Conservation (phyloP, 2,888 invertebrate genomes). For the Melangyna quadrimaculata region DNA sequence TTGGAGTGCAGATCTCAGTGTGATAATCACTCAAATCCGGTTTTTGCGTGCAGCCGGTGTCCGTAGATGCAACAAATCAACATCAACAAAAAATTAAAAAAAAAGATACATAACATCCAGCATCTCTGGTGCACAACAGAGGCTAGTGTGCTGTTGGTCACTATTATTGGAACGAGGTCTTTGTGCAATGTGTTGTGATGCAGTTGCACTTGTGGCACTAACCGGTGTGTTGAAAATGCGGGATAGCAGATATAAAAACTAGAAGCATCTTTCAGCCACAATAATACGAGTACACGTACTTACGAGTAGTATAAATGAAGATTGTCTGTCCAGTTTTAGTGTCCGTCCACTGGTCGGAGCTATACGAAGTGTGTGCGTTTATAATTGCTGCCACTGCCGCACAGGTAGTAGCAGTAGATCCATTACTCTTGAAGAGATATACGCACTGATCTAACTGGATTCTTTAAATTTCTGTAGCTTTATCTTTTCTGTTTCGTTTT, state of each 20-base stretch:
- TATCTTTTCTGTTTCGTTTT: background rate
- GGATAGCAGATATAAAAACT: background rate
- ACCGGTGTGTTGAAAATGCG: conserved; percentile 24
- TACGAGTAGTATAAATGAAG: background rate
- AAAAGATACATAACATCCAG: conserved; percentile 18
- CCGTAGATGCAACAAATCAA: conserved; percentile 10
- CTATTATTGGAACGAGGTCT: conserved; percentile 70
- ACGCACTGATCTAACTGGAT: conserved; percentile 58
- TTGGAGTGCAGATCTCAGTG: conserved; percentile 66
- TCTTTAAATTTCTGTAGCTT: conserved; percentile 20
- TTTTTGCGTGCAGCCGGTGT: conserved; percentile 52
- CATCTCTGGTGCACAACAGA: background rate
- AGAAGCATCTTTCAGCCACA: conserved; percentile 21
- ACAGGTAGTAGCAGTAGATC: conserved; percentile 42
- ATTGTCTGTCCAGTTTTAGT: conserved; percentile 10
- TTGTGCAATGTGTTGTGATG: conserved; percentile 30
- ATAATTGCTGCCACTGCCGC: conserved; percentile 42
- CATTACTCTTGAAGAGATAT: conserved; percentile 27
- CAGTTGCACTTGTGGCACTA: conserved; percentile 37
- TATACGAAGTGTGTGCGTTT: conserved; percentile 19
- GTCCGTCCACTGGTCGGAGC: background rate
- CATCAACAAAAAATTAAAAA: background rate
- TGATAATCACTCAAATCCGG: conserved; percentile 63
- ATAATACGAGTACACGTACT: background rate
- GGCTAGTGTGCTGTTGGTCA: conserved; percentile 34